These are phyloP conservation scores for Pseudomyrmex concolor DNA, from an alignment of 1,140 invertebrate species.

Conservation along the genomic window DNA sequence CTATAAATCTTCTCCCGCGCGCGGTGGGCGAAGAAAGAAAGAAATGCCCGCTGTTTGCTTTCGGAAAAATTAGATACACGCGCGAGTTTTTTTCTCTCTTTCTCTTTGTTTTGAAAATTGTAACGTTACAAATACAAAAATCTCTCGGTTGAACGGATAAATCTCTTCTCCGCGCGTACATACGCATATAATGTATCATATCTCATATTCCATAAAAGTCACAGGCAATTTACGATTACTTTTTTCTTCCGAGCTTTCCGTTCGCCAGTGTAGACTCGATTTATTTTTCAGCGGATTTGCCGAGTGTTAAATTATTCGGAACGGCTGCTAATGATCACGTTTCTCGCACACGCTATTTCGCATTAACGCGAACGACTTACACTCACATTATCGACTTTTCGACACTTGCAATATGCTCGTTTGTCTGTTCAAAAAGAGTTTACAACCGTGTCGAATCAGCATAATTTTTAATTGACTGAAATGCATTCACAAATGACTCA, in stretches of 20 bases:
- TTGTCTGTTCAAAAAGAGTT: neutral
- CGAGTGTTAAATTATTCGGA: slow-evolving; percentile 1
- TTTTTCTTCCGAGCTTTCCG: neutral
- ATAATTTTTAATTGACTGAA: no score
- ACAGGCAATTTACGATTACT: neutral
- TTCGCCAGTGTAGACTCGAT: neutral
- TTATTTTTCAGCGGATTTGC: slow-evolving; percentile 23
- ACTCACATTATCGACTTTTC: neutral
- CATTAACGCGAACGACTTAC: neutral
- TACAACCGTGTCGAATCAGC: neutral
- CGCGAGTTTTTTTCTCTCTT: no score
- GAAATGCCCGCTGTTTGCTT: neutral
- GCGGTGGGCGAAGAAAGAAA: neutral
- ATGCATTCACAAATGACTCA: no score
- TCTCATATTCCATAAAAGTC: neutral
- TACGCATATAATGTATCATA: no score
- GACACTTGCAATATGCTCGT: neutral
- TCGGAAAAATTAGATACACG: neutral
- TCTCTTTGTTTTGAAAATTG: neutral
- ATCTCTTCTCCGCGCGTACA: no score
- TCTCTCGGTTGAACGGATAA: neutral
- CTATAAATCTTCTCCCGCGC: slow-evolving; percentile 40
- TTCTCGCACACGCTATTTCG: neutral
- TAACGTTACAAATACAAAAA: slow-evolving; percentile 7
- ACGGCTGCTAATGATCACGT: slow-evolving; percentile 1